phyloP scores from a whole-genome alignment of 2,113 vertebrate genomes.

The Ceyx margarethae region DNA sequence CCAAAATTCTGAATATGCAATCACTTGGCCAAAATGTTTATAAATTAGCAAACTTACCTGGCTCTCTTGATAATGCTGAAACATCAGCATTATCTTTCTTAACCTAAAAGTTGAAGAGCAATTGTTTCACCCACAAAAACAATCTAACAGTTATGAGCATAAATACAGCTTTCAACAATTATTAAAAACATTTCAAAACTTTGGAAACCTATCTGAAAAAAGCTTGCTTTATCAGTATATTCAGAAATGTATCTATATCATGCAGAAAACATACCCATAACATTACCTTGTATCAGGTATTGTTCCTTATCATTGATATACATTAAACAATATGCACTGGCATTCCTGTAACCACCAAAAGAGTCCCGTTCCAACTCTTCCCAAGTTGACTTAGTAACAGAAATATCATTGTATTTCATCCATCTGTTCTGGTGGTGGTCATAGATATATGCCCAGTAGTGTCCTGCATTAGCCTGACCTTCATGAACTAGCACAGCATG shows the following conservation, averaged over 20 bases:
- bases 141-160: neutral
- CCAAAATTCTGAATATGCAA: neutral
- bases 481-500: constrained; percentile 97
- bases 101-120: neutral
- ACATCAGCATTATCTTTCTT: neutral
- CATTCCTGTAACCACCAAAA: constrained; percentile 95
- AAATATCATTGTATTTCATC: constrained; percentile 99
- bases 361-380: constrained; percentile 97
- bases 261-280: neutral
- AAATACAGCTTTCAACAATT: neutral
- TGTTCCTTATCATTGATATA: constrained; percentile 97
- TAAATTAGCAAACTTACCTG: neutral
- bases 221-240: neutral
- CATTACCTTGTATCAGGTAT: constrained; percentile 93
- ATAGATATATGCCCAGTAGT: constrained; percentile 99
- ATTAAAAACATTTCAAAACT: neutral
- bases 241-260: neutral
- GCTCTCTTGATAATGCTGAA: neutral
- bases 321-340: constrained; percentile 98
- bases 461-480: constrained; percentile 96
- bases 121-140: neutral
- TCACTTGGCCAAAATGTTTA: neutral
- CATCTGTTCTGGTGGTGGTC: constrained; percentile 90
- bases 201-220: neutral
- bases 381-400: constrained; percentile 97